phyloP scores from a whole-genome alignment of 2,113 vertebrate genomes.

The Phyllostomus discolor region DNA sequence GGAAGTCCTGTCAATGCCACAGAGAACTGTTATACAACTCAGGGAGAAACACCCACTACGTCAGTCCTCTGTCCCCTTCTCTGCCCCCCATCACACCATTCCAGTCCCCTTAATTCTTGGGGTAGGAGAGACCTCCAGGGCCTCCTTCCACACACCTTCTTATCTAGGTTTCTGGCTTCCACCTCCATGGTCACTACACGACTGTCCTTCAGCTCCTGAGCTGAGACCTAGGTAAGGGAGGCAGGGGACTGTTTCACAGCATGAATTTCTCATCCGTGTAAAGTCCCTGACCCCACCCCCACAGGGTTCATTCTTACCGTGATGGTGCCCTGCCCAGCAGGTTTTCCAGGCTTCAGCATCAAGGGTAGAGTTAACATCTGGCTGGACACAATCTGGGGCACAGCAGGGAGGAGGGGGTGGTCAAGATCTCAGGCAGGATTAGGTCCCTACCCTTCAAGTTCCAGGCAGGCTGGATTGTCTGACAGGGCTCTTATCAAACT shows the following conservation, averaged over 20 bases:
- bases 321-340: slow-evolving; percentile 90
- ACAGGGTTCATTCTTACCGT: slow-evolving; percentile 74
- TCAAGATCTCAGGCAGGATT: not conserved
- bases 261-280: not conserved
- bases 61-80: not conserved
- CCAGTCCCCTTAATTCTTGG: not conserved
- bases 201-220: slow-evolving; percentile 92
- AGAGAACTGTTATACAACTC: slow-evolving; percentile 21
- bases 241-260: not conserved
- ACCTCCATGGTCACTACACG: slow-evolving; percentile 86
- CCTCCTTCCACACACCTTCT: slow-evolving; percentile 84
- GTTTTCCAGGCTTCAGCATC: slow-evolving; percentile 91
- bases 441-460: not conserved
- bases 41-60: not conserved
- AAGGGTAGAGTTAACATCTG: slow-evolving; percentile 85
- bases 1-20: slow-evolving; percentile 84
- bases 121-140: not conserved
- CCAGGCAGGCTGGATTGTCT: not conserved
- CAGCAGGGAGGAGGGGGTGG: not conserved
- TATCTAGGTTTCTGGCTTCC: slow-evolving; percentile 91
- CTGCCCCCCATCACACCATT: not conserved
- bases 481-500: not conserved
- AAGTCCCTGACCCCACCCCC: not conserved
- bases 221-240: slow-evolving; percentile 82
- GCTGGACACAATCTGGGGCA: slow-evolving; percentile 89